Conservation (phyloP, 2,113 vertebrate species). For the Hypanus sabinus region DNA sequence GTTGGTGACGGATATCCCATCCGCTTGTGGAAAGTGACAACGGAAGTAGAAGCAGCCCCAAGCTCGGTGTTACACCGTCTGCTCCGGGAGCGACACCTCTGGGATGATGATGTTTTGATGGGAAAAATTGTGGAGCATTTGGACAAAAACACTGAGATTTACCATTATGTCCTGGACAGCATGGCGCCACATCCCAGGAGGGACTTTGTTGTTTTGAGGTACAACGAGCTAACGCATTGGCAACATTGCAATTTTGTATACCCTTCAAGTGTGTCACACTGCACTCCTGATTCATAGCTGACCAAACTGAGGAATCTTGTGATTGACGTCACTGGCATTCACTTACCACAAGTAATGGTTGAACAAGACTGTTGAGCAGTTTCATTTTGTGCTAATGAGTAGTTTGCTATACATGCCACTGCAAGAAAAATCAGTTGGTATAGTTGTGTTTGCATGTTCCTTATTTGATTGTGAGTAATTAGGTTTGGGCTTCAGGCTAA, state of each 20-base stretch:
- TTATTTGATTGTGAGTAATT: slow-evolving; percentile 12
- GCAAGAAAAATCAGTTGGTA: neutral
- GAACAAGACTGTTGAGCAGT: neutral
- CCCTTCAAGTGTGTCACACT: neutral
- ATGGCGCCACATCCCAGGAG: slow-evolving; percentile 73
- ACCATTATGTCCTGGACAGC: slow-evolving; percentile 71
- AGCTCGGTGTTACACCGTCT: slow-evolving; percentile 63
- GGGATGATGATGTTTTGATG: slow-evolving; percentile 77
- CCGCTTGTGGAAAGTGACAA: slow-evolving; percentile 68
- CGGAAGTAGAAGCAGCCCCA: slow-evolving; percentile 64
- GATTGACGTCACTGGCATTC: neutral
- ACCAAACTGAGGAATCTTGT: neutral
- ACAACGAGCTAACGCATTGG: neutral
- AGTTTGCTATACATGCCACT: neutral
- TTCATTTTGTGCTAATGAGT: neutral
- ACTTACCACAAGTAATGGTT: neutral
- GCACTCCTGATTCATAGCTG: neutral
- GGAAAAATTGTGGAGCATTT: slow-evolving; percentile 66
- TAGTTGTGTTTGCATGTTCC: neutral
- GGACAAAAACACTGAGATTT: slow-evolving; percentile 67
- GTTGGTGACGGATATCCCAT: slow-evolving; percentile 66
- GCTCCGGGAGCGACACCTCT: slow-evolving; percentile 70
- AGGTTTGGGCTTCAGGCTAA: neutral
- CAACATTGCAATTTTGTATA: neutral
- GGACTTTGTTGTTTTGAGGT: slow-evolving; percentile 72